Conservation (phyloP, 2,797 vertebrate genomes). For the Gephyroberyx darwinii region DNA sequence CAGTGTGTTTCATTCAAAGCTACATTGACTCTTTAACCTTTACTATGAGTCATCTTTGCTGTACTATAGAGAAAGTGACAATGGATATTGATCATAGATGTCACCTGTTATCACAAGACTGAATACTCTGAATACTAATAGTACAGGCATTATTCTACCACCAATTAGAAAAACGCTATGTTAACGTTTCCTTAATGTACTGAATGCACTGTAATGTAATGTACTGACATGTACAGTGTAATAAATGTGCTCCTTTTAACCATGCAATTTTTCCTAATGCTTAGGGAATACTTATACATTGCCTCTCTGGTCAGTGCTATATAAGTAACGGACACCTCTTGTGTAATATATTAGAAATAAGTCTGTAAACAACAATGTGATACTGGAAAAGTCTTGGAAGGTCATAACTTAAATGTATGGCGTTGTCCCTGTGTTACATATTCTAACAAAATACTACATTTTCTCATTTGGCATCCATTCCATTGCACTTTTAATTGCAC, state of each 20-base stretch:
- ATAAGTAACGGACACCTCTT: not conserved
- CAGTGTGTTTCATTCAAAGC: not conserved
- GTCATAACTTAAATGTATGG: not conserved
- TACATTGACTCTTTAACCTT: not conserved
- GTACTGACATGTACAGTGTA: not conserved
- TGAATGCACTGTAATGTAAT: not conserved
- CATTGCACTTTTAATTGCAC: constrained; percentile 1
- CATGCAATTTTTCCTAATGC: not conserved
- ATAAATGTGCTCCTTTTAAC: not conserved
- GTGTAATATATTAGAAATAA: not conserved
- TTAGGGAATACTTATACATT: no score
- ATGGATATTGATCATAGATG: no score
- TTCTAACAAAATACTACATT: constrained; percentile 12
- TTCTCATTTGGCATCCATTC: not conserved
- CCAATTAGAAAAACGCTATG: not conserved
- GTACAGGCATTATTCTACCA: not conserved
- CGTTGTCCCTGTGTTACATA: not conserved
- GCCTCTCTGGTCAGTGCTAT: not conserved
- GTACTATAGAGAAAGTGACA: not conserved
- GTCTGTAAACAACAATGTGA: not conserved
- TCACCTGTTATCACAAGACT: not conserved
- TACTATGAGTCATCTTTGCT: not conserved
- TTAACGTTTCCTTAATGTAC: not conserved
- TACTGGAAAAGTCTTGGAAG: not conserved
- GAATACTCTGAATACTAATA: not conserved